Percentiles rank a stretch among this genome's conserved stretches.
Conservation (phyloP, 2,797 vertebrate species). For the Dryobates pubescens region DNA sequence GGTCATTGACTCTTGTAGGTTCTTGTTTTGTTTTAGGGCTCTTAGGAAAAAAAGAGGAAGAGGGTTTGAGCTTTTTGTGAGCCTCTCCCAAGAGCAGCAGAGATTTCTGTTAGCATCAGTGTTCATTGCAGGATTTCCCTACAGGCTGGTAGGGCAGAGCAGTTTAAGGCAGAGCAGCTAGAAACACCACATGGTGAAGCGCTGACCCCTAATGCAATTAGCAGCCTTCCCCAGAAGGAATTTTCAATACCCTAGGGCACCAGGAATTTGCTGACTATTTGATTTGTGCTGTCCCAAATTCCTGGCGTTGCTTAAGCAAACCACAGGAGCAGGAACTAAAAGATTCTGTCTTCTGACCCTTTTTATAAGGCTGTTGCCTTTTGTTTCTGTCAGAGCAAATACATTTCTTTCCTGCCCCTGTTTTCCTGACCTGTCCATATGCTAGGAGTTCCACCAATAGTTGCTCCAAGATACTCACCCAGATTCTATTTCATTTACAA, state of each 20-base stretch:
- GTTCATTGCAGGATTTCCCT: not conserved
- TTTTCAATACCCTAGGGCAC: slow-evolving; percentile 26
- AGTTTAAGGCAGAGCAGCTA: not conserved
- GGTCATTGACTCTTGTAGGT: not conserved
- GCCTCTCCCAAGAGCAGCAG: not conserved
- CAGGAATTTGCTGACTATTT: slow-evolving; percentile 41
- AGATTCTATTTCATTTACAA: not conserved
- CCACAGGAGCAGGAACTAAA: slow-evolving; percentile 20
- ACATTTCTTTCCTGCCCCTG: not conserved
- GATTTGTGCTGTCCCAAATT: slow-evolving; percentile 28
- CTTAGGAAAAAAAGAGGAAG: not conserved
- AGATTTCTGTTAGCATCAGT: not conserved
- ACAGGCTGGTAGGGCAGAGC: not conserved
- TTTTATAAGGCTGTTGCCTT: not conserved
- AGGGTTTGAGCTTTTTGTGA: not conserved
- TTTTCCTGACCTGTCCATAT: not conserved
- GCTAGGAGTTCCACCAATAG: not conserved
- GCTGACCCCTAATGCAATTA: slow-evolving; percentile 14
- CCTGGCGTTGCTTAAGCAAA: slow-evolving; percentile 36
- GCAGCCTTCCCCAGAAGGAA: slow-evolving; percentile 13
- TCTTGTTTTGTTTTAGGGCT: not conserved
- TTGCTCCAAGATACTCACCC: not conserved
- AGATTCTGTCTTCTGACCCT: not conserved
- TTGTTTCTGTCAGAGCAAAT: not conserved
- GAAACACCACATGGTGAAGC: slow-evolving; percentile 15